Base-by-base conservation (phyloP, 1,140 invertebrate genomes). In the Sinonovacula constricta region DNA sequence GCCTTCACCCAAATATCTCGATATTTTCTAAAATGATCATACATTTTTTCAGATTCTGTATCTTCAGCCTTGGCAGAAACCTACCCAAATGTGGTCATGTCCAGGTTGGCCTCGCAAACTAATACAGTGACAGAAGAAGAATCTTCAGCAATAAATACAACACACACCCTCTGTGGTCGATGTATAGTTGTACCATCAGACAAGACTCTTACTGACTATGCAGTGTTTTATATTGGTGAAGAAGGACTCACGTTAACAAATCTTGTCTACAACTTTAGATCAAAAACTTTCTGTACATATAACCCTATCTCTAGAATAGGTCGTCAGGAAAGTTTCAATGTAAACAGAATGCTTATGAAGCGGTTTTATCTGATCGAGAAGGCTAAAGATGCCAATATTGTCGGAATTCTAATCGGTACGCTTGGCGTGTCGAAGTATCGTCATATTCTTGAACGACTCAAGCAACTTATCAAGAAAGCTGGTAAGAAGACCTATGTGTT, bases 401-500 rank as follows among this genome's bases (percentile, higher is more conserved):
- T 99, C 57, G 97, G 97, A 15, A 95, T 99, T 60, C 93, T 99
- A 22, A 94, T 97, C 12, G 97, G 95, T 76, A 98, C 97, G 15
- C 91, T 98, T 3, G 95, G 95, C 18, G 95, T 97, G 5, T 92
- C 94, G 53, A 94, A 96, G 85, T 98, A 97, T 87, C 92, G 95
- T 14, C 92, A 94, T 54, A 94, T 96, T 28, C 95, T 98, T n/a
- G 91, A 93, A 22, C 93, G 93, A 79, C 89, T 98, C 56, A 96
- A 96, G 90, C 88, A 92, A 49, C 91, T 96, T 34, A 93, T 96
- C 0, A 94, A 94, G 85, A 88, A 92, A 49, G 94, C 94, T 49
- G 94, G 94, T 0, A 97, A 97, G 88, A 97, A 96, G 86, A 94
- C 93, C 66, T 98, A 98, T 85, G 94, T 96, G n/a, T 94, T 99